phyloP scores from a whole-genome alignment of 2,797 vertebrate species.

The Remorina albescens region DNA sequence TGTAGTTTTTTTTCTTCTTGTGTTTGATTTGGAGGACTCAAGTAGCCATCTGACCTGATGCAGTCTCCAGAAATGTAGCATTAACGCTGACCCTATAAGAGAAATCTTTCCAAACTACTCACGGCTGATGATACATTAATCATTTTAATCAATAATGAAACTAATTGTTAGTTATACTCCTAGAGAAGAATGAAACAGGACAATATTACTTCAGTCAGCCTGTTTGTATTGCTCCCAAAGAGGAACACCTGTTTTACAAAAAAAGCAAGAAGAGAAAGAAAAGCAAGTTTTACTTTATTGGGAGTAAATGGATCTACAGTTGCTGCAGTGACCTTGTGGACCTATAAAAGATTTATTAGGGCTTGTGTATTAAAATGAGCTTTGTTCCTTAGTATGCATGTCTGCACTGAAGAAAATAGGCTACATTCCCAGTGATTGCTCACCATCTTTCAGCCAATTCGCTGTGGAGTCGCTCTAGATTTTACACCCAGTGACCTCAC shows the following conservation, averaged over 20 bases:
- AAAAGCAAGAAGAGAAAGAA: neutral
- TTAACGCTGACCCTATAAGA: constrained; percentile 1
- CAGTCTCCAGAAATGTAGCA: neutral
- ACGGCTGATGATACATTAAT: neutral
- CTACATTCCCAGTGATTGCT: constrained; percentile 36
- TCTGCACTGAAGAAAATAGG: constrained; percentile 8
- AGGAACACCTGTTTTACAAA: neutral
- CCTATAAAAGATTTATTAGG: constrained; percentile 26
- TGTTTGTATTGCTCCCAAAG: neutral
- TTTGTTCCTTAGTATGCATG: neutral
- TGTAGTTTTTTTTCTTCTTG: neutral
- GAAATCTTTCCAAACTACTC: neutral
- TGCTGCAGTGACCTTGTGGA: constrained; percentile 7
- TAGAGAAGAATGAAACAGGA: neutral
- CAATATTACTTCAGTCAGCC: neutral
- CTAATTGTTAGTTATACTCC: neutral
- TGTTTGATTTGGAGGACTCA: neutral
- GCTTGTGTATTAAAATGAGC: constrained; percentile 20
- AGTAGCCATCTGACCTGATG: neutral
- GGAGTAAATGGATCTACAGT: neutral
- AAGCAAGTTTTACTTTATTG: neutral
- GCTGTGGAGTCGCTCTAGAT: constrained; percentile 11
- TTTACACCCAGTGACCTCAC: constrained; percentile 53
- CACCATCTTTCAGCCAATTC: constrained; percentile 26
- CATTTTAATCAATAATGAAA: neutral